Evolutionary conservation across 2,113 vertebrate genomes (phyloP).

Genomic region (Etia nguti): DNA sequence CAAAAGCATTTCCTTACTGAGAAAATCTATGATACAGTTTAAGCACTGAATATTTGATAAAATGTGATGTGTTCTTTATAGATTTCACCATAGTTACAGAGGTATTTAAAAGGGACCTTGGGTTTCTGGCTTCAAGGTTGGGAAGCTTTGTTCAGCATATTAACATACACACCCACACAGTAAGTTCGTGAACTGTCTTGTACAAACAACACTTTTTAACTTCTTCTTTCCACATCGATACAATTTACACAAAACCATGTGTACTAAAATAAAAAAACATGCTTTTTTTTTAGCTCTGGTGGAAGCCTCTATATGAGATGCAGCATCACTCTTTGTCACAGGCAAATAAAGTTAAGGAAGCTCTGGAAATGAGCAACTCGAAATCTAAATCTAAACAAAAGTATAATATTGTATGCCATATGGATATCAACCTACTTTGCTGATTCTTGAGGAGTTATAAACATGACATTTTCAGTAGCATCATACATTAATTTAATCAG

Average conservation of each 20-base stretch:
- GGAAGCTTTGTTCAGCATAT: not conserved
- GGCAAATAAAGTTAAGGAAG: not conserved
- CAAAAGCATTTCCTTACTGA: not conserved
- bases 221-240: not conserved
- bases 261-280: not conserved
- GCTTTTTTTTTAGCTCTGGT: not conserved
- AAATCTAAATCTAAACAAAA: not conserved
- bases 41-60: not conserved
- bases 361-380: not conserved
- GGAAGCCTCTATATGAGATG: not conserved
- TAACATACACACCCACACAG: not conserved
- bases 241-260: not conserved
- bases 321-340: slow-evolving; percentile 1
- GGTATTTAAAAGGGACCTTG: not conserved
- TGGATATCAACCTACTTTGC: not conserved
- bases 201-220: not conserved
- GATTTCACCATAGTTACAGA: not conserved
- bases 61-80: not conserved
- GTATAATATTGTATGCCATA: not conserved
- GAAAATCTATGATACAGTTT: not conserved
- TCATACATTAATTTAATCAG: not conserved
- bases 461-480: not conserved
- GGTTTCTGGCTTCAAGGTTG: not conserved
- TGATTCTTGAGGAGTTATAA: not conserved
- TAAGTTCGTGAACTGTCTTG: not conserved